phyloP scores from a whole-genome alignment of 2,113 vertebrate genomes.

The Notechis scutatus region DNA sequence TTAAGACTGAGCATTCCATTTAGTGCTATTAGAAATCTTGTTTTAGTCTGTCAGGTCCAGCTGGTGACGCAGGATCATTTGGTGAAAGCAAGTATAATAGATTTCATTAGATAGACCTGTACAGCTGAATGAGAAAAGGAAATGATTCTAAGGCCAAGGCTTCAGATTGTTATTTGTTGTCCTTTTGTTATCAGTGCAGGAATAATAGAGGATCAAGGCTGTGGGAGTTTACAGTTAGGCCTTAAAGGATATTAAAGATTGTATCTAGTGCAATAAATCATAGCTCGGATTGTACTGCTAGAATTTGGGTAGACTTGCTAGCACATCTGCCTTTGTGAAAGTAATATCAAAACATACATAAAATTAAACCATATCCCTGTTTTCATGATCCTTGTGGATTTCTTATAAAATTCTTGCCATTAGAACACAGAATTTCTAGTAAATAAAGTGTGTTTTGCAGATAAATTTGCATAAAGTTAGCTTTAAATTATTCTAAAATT shows the following conservation, averaged over 20 bases:
- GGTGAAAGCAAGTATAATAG: fast-evolving
- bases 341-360: fast-evolving
- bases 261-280: slow-evolving; percentile 4
- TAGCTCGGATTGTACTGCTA: not conserved
- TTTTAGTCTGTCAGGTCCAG: not conserved
- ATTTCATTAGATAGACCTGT: not conserved
- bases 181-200: not conserved
- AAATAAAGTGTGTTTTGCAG: not conserved
- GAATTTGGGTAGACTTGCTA: not conserved
- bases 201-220: not conserved
- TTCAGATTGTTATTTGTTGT: not conserved
- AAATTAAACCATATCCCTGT: not conserved
- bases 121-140: not conserved
- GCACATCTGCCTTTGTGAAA: not conserved
- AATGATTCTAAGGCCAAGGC: fast-evolving
- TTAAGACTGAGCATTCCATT: not conserved
- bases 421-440: not conserved
- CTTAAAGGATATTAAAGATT: slow-evolving; percentile 56
- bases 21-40: not conserved
- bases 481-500: not conserved
- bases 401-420: not conserved
- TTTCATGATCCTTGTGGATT: not conserved
- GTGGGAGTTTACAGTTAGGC: not conserved
- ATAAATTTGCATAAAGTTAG: not conserved
- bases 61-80: not conserved